Percentiles rank a stretch among this genome's conserved stretches.
phyloP scores from a whole-genome alignment of 2,888 invertebrate genomes.

The Opisthograptis luteolata region DNA sequence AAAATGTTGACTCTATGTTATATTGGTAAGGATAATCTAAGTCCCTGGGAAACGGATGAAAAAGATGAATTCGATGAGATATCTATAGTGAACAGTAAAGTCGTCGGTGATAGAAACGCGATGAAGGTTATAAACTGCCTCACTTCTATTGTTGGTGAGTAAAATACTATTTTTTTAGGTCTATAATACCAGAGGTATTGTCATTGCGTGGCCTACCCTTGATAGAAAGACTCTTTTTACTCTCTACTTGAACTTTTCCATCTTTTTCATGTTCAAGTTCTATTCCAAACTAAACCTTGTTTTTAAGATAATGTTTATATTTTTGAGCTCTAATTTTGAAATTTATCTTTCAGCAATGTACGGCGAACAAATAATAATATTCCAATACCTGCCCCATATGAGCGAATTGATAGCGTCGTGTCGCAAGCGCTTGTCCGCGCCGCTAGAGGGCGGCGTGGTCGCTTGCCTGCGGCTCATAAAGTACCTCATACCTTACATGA shows the following conservation, averaged over 20 bases:
- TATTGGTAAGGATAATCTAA: slow-evolving; percentile 91
- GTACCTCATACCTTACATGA: slow-evolving; percentile 91
- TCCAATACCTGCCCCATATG: slow-evolving; percentile 96
- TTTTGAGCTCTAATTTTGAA: no score
- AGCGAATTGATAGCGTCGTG: slow-evolving; percentile 93
- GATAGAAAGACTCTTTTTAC: no score
- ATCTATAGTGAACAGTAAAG: slow-evolving; percentile 86
- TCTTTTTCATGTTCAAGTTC: no score
- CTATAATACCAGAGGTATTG: no score
- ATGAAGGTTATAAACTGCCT: slow-evolving; percentile 95
- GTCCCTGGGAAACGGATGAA: slow-evolving; percentile 71
- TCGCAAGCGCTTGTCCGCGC: slow-evolving; percentile 90
- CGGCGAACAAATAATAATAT: slow-evolving; percentile 93
- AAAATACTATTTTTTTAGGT: not conserved
- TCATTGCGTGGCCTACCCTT: no score
- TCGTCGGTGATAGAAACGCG: slow-evolving; percentile 92
- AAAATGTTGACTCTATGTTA: slow-evolving; percentile 98
- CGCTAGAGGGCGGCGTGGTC: slow-evolving; percentile 94
- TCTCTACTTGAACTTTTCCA: no score
- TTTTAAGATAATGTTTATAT: no score
- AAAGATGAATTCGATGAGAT: slow-evolving; percentile 83
- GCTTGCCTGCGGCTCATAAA: slow-evolving; percentile 92
- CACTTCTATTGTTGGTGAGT: slow-evolving; percentile 92
- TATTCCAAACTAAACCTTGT: no score
- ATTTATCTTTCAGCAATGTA: slow-evolving; percentile 91